Conservation (phyloP, 2,888 invertebrate genomes). For the Anarsia innoxiella region DNA sequence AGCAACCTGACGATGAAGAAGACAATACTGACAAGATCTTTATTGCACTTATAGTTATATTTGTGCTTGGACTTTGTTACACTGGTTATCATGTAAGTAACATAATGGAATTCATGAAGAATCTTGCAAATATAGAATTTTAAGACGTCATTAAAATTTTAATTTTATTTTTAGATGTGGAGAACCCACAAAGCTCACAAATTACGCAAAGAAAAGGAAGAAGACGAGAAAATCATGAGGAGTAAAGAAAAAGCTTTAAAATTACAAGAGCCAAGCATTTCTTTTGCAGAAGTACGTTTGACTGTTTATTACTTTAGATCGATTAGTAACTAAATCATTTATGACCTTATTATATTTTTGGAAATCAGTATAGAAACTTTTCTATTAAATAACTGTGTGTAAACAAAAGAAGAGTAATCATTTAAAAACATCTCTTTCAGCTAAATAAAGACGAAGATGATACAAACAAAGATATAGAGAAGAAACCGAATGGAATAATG, state of each 20-base stretch:
- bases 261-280: conserved; percentile 76
- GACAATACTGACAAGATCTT: conserved; percentile 88
- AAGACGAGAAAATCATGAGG: conserved; percentile 83
- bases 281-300: conserved; percentile 69
- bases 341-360: too few species aligned
- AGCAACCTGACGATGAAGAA: conserved; percentile 84
- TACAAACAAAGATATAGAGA: conserved; percentile 37
- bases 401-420: too few species aligned
- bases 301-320: neutral
- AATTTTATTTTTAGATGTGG: conserved; percentile 74
- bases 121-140: neutral
- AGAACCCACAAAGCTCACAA: conserved; percentile 84
- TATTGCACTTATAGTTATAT: conserved; percentile 83
- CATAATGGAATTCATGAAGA: too few species aligned
- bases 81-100: conserved; percentile 80
- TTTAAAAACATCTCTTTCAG: conserved; percentile 31
- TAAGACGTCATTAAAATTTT: too few species aligned
- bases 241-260: conserved; percentile 84
- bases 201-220: conserved; percentile 82
- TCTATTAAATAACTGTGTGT: too few species aligned
- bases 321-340: too few species aligned
- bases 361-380: too few species aligned
- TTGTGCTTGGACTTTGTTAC: conserved; percentile 76
- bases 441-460: conserved; percentile 42
- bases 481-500: conserved; percentile 51